A percentile compares a stretch with the other conserved stretches of the same genome.
phyloP scores from a whole-genome alignment of 2,797 vertebrate species.

The Arvicola amphibius region DNA sequence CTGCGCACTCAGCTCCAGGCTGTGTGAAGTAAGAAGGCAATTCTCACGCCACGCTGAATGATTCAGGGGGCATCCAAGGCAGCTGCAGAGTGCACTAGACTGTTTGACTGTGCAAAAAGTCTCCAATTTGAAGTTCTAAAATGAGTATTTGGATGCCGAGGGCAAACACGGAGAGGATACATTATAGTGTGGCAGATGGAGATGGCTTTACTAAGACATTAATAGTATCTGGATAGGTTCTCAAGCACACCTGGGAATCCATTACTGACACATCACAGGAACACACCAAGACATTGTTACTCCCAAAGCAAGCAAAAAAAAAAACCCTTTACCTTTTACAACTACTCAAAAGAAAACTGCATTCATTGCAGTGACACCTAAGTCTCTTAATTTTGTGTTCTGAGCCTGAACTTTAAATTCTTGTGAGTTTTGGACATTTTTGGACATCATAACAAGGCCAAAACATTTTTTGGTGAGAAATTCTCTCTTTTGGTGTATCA shows the following conservation, averaged over 20 bases:
- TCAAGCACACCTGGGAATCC: conserved; percentile 78
- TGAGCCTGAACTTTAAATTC: conserved; percentile 60
- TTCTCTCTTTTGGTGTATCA: conserved; percentile 43
- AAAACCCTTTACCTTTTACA: conserved; percentile 69
- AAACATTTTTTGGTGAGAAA: conserved; percentile 28
- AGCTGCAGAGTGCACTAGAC: background rate
- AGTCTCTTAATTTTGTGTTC: conserved; percentile 71
- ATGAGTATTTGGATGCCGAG: conserved; percentile 73
- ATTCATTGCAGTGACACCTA: conserved; percentile 55
- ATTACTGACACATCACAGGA: conserved; percentile 75
- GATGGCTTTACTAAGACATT: conserved; percentile 75
- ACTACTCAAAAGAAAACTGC: conserved; percentile 60
- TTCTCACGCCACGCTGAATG: background rate
- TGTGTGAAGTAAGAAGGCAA: background rate
- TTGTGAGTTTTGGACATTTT: background rate
- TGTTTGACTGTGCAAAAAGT: conserved; percentile 59
- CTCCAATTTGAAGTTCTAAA: conserved; percentile 67
- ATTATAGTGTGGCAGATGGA: conserved; percentile 72
- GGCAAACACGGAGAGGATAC: conserved; percentile 66
- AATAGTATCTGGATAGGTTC: conserved; percentile 78
- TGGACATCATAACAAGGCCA: background rate
- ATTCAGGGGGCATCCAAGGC: background rate
- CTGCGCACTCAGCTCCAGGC: background rate
- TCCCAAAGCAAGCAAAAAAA: conserved; percentile 65
- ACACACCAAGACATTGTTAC: conserved; percentile 69